These are phyloP conservation scores for Xestia c-nigrum DNA, from an alignment of 2,888 invertebrate species.

Conservation along the genomic window DNA sequence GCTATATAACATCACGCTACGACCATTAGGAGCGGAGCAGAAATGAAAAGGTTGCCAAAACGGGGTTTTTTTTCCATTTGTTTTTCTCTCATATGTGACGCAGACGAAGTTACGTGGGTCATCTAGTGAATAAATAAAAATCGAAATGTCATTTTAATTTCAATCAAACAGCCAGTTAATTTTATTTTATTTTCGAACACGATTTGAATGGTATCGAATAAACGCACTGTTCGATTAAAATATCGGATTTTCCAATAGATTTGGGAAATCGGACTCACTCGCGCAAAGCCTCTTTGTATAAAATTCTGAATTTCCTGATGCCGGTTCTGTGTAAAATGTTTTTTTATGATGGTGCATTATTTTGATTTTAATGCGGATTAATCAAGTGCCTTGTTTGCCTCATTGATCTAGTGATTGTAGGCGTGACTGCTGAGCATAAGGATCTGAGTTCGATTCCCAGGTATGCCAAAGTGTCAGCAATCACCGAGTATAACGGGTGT, in stretches of 20 bases:
- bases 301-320: slow-evolving; percentile 41
- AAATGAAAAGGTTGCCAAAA: too few species aligned
- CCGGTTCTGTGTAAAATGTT: slow-evolving; percentile 27
- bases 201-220: slow-evolving; percentile 58
- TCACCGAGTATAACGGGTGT: too few species aligned
- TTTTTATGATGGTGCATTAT: slow-evolving; percentile 28
- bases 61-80: too few species aligned
- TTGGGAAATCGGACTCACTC: slow-evolving; percentile 61
- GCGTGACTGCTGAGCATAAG: too few species aligned
- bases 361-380: slow-evolving; percentile 17
- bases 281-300: slow-evolving; percentile 49
- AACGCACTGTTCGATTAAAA: slow-evolving; percentile 68
- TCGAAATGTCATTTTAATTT: slow-evolving; percentile 53
- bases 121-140: slow-evolving; percentile 16
- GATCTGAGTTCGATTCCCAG: too few species aligned
- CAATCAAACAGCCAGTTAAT: slow-evolving; percentile 53
- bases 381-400: too few species aligned
- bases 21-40: too few species aligned
- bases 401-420: too few species aligned
- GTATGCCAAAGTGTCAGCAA: too few species aligned
- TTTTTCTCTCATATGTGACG: too few species aligned
- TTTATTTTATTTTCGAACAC: slow-evolving; percentile 53
- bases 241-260: slow-evolving; percentile 70
- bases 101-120: too few species aligned
- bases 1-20: too few species aligned